phyloP scores from a whole-genome alignment of 2,113 vertebrate species.

The Lepisosteus osseus region DNA sequence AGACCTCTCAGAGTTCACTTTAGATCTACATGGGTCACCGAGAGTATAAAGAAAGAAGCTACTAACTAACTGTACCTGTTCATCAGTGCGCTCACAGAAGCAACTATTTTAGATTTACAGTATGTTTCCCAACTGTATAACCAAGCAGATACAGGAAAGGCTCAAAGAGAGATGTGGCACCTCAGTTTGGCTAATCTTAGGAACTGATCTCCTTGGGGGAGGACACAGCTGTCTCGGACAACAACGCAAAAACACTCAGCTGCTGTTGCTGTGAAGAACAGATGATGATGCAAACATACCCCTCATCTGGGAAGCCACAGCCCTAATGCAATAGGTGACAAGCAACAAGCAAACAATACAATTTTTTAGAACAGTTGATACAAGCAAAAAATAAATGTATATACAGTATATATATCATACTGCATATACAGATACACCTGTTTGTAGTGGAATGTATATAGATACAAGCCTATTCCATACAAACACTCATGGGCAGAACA shows the following conservation, averaged over 20 bases:
- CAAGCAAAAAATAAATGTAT: too few relatives aligned
- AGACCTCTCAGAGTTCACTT: slow-evolving; percentile 14
- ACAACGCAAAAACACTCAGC: background rate
- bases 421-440: too few relatives aligned
- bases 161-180: slow-evolving; percentile 68
- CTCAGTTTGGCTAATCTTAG: slow-evolving; percentile 69
- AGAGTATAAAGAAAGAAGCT: slow-evolving; percentile 50
- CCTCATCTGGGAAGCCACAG: too few relatives aligned
- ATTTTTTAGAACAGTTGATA: too few relatives aligned
- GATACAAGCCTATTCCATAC: background rate
- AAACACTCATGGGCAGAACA: background rate
- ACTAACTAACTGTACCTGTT: slow-evolving; percentile 58
- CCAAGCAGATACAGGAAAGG: slow-evolving; percentile 65
- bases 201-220: slow-evolving; percentile 59
- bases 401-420: too few relatives aligned
- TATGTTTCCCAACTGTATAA: slow-evolving; percentile 69
- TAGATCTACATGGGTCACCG: slow-evolving; percentile 43
- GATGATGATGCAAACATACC: background rate
- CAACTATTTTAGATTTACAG: slow-evolving; percentile 50
- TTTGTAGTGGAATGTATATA: too few relatives aligned
- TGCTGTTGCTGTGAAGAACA: slow-evolving; percentile 8
- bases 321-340: too few relatives aligned
- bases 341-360: too few relatives aligned
- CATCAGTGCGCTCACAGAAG: slow-evolving; percentile 54
- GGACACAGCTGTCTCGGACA: slow-evolving; percentile 44